These are phyloP conservation scores for Nemopilema nomurai DNA, from an alignment of 30 jellyfish, hydroid and myxozoan genomes.

Conservation along the genomic window DNA sequence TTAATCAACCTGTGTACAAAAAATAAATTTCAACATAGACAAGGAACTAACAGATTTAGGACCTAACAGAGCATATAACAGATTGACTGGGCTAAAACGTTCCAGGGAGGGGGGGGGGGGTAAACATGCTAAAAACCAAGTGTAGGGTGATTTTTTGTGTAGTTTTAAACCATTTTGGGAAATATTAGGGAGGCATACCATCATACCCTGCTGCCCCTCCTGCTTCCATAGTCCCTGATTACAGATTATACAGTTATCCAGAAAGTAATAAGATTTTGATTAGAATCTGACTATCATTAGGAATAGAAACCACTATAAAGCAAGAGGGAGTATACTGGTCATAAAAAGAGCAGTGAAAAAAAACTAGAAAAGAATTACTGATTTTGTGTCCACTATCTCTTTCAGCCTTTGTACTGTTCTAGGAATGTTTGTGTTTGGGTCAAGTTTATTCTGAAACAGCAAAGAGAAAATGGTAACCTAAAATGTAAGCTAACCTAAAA, in stretches of 20 bases:
- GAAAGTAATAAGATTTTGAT: neutral
- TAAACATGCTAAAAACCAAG: neutral
- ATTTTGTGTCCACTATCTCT: neutral
- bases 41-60: neutral
- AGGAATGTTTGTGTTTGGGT: neutral
- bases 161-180: neutral
- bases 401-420: neutral
- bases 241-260: neutral
- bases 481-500: neutral
- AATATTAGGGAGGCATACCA: neutral
- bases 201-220: neutral
- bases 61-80: neutral
- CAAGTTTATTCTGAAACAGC: neutral
- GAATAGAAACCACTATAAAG: neutral
- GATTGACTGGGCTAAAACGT: neutral
- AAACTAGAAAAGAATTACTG: neutral
- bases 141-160: neutral
- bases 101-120: conserved; percentile 1
- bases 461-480: neutral
- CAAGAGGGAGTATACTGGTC: neutral
- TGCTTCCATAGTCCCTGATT: neutral
- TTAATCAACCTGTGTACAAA: neutral
- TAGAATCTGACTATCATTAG: neutral
- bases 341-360: neutral
- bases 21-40: neutral